Evolutionary conservation across 2,113 vertebrate species (phyloP), one percentile per base, ranked within the genome.

Genomic region (Cynopterus brachyotis): DNA sequence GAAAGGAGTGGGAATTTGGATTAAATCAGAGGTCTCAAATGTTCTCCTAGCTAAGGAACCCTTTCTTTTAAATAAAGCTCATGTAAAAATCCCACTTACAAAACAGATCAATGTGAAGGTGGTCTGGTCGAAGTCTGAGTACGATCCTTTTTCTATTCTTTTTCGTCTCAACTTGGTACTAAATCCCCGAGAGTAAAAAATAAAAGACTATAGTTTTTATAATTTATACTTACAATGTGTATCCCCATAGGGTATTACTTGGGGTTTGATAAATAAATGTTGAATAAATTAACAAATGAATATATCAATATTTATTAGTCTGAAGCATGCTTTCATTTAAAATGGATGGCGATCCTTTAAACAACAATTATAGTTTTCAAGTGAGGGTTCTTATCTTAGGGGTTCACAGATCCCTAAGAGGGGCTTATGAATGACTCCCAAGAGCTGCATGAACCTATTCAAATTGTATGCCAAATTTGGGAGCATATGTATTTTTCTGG

Each of bases 51-150:
- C 64, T 92, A 69, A 73, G 28, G 32, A 95, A 57, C 1, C 0
- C 7, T 89, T 94, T 94, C 40, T 86, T 79, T 91, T 42, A 92
- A 85, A 91, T 50, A 93, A 96, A 70, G 19, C n/a, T 67, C 9
- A 67, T 13, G 19, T 85, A 69, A 75, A 88, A 88, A 73, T 13
- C 22, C 59, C 35, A 89, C 10, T 76, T 96, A 73, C 24, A 82
- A 95, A 93, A 79, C 5, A 59, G 24, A 94, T 67, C 75, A 60
- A 19, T 83, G 69, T 82, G 55, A 96, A 94, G 35, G 59, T 79
- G 37, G 66, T 95, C 37, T 45, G 6, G n/a, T 30, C 91, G 35
- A 86, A 95, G 17, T 93, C 40, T 70, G 64, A 89, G 9, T 62
- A 76, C n/a, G 72, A 80, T 37, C 32, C 15, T 67, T 47, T 78